Percentiles rank a stretch among this genome's conserved stretches.
Conservation (phyloP, 2,797 vertebrate species). For the Loris lydekkerianus region DNA sequence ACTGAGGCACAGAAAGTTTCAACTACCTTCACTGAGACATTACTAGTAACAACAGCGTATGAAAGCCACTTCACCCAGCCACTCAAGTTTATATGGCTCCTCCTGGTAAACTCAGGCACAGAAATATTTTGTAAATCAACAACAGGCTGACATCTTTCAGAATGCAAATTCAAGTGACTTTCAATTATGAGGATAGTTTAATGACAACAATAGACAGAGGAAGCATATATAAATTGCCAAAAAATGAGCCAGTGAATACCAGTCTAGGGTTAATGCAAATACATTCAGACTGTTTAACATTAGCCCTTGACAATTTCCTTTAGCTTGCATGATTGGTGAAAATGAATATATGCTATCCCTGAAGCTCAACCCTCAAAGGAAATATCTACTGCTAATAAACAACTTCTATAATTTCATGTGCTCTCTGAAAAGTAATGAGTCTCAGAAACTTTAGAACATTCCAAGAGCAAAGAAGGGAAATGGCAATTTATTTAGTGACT, state of each 20-base stretch:
- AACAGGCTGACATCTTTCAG: constrained; percentile 41
- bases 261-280: constrained; percentile 28
- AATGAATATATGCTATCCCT: constrained; percentile 63
- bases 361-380: constrained; percentile 52
- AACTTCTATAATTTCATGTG: constrained; percentile 55
- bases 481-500: constrained; percentile 68
- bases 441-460: constrained; percentile 66
- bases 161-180: constrained; percentile 16
- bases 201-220: neutral
- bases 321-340: constrained; percentile 10
- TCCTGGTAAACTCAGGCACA: neutral
- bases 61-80: constrained; percentile 12
- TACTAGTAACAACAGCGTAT: neutral
- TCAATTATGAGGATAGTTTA: constrained; percentile 39
- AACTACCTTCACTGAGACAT: constrained; percentile 31
- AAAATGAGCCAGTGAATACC: constrained; percentile 30
- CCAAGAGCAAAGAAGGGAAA: constrained; percentile 70
- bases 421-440: constrained; percentile 67
- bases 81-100: neutral
- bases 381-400: constrained; percentile 61
- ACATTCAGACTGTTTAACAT: constrained; percentile 46
- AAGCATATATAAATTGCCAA: neutral
- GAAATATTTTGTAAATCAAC: constrained; percentile 32
- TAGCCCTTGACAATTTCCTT: constrained; percentile 60
- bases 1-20: constrained; percentile 13